Evolutionary conservation across 2,888 invertebrate genomes (phyloP).

Genomic region (Callimorpha dominula): DNA sequence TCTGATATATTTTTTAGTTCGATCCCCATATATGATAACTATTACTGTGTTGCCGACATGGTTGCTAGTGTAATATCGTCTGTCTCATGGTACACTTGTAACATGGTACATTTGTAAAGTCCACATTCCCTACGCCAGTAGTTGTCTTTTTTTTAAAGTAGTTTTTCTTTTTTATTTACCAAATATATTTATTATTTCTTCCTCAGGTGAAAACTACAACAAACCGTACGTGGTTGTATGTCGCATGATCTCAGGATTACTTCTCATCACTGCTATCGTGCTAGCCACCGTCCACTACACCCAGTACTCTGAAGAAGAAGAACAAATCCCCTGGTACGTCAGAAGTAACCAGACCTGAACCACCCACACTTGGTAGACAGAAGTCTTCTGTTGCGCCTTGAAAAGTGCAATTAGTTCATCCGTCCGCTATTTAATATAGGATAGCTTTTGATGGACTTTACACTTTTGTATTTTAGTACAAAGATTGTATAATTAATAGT

Average conservation of each 20-base stretch:
- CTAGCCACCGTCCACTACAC: conserved; percentile 57
- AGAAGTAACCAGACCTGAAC: conserved; percentile 58
- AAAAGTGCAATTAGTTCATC: conserved; percentile 61
- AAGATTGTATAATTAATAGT: conserved; percentile 12
- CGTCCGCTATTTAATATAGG: conserved; percentile 62
- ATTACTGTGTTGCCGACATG: neutral
- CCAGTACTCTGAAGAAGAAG: conserved; percentile 26
- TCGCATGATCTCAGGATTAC: conserved; percentile 62
- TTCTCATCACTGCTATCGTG: conserved; percentile 56
- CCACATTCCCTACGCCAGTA: neutral
- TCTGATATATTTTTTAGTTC: too few relatives aligned
- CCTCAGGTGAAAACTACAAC: conserved; percentile 71
- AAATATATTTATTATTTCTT: conserved; percentile 32
- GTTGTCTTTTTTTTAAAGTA: neutral
- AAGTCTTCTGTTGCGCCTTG: conserved; percentile 15
- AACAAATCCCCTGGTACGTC: conserved; percentile 17
- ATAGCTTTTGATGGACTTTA: conserved; percentile 63
- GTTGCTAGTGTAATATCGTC: neutral
- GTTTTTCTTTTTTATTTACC: neutral
- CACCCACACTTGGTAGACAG: neutral
- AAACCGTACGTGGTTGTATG: conserved; percentile 56
- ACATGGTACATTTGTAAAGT: neutral
- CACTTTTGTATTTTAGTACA: conserved; percentile 41
- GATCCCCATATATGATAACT: neutral
- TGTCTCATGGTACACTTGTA: neutral